phyloP scores from a whole-genome alignment of 2,888 invertebrate genomes.

The Iselma pallidipennis region DNA sequence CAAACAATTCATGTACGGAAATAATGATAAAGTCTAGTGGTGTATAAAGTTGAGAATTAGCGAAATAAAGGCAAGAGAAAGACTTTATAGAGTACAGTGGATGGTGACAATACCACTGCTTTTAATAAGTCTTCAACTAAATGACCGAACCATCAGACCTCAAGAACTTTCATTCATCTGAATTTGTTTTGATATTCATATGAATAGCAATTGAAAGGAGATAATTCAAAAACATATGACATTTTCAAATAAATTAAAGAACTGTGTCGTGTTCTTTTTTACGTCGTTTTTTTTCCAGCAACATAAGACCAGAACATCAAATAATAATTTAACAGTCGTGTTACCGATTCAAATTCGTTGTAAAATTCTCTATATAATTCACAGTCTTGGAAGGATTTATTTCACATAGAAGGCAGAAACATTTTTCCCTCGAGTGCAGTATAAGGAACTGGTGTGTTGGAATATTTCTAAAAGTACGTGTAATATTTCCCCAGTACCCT shows the following conservation, averaged over 20 bases:
- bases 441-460: background rate
- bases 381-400: slow-evolving; percentile 21
- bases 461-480: background rate
- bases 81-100: too few relatives aligned
- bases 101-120: too few relatives aligned
- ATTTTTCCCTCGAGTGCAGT: slow-evolving; percentile 17
- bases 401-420: slow-evolving; percentile 4
- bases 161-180: too few relatives aligned
- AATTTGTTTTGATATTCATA: too few relatives aligned
- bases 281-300: background rate
- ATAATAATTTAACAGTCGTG: slow-evolving; percentile 22
- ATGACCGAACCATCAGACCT: too few relatives aligned
- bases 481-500: background rate
- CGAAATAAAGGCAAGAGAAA: too few relatives aligned
- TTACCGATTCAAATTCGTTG: slow-evolving; percentile 22
- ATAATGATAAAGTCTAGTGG: slow-evolving; percentile 1
- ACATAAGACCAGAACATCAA: slow-evolving; percentile 5
- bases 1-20: slow-evolving; percentile 14
- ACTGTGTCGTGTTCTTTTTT: too few relatives aligned
- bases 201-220: too few relatives aligned
- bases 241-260: too few relatives aligned
- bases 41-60: too few relatives aligned
- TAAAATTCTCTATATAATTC: slow-evolving; percentile 24
- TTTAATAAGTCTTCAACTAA: too few relatives aligned
- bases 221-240: too few relatives aligned